These are phyloP conservation scores for Avahi laniger DNA, from an alignment of 2,797 vertebrate genomes.

Conservation along the genomic window DNA sequence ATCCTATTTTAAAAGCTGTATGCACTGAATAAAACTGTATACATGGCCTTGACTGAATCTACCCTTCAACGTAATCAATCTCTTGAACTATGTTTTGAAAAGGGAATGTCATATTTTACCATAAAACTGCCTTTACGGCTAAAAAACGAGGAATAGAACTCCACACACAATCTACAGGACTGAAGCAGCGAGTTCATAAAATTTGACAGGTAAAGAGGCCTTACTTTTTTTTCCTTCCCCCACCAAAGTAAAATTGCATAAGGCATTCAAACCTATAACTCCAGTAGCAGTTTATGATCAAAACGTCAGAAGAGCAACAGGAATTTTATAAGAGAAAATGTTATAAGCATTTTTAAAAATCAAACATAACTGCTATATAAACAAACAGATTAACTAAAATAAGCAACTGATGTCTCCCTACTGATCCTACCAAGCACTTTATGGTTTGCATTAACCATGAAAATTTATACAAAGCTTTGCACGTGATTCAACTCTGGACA, in stretches of 20 bases:
- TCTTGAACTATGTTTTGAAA: conserved; percentile 1
- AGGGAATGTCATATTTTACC: not conserved
- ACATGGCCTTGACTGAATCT: not conserved
- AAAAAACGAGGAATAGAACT: not conserved
- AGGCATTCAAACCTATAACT: not conserved
- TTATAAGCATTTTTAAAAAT: conserved; percentile 44
- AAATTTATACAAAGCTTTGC: conserved; percentile 58
- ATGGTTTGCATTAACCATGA: conserved; percentile 53
- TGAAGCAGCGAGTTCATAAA: conserved; percentile 4
- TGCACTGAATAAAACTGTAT: conserved; percentile 17
- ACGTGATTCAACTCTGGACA: conserved; percentile 64
- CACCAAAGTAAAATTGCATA: conserved; percentile 32
- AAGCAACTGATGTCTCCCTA: conserved; percentile 26
- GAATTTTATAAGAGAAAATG: conserved; percentile 49
- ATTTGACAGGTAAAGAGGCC: not conserved
- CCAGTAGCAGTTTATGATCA: conserved; percentile 45
- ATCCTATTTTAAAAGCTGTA: conserved; percentile 48
- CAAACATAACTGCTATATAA: conserved; percentile 36
- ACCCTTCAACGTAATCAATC: conserved; percentile 48
- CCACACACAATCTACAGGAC: not conserved
- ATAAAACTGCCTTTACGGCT: not conserved
- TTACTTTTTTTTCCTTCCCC: not conserved
- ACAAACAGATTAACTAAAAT: conserved; percentile 18
- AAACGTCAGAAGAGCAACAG: conserved; percentile 11
- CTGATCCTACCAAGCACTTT: conserved; percentile 32